Evolutionary conservation across 1,140 invertebrate genomes (phyloP).

Genomic region (Pemphigus obesinymphae): DNA sequence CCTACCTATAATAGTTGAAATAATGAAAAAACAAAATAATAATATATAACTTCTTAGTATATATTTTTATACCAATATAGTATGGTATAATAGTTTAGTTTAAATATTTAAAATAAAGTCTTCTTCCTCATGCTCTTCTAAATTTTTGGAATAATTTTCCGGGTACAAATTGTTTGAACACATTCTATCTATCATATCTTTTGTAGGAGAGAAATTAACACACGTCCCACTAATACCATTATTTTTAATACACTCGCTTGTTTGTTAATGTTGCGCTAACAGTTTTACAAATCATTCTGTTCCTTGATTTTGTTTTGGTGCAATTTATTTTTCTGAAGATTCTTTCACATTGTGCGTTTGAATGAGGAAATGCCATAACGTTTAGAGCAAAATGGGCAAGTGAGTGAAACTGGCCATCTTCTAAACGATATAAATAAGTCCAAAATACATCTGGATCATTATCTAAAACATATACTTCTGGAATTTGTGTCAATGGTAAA

Average conservation of each 20-base stretch:
- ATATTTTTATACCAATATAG: too few relatives aligned
- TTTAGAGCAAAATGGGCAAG: not conserved
- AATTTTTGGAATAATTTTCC: too few relatives aligned
- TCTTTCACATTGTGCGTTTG: not conserved
- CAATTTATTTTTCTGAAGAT: not conserved
- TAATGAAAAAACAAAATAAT: too few relatives aligned
- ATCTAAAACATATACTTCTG: not conserved
- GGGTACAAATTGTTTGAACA: too few relatives aligned
- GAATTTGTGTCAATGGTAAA: not conserved
- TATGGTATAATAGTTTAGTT: too few relatives aligned
- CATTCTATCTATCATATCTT: too few relatives aligned
- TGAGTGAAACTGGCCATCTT: not conserved
- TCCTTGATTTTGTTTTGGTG: not conserved
- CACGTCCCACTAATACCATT: too few relatives aligned
- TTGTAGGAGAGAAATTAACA: too few relatives aligned
- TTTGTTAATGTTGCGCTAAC: not conserved
- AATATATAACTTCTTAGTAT: too few relatives aligned
- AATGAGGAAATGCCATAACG: not conserved
- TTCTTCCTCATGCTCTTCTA: too few relatives aligned
- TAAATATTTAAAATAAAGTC: too few relatives aligned
- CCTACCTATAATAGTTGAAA: too few relatives aligned
- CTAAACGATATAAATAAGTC: not conserved
- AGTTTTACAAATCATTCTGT: not conserved
- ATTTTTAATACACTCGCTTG: not conserved
- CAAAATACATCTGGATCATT: not conserved